Percentiles rank a stretch among this genome's conserved stretches.
phyloP scores from a whole-genome alignment of 2,113 vertebrate species.

The Brachyistius frenatus region DNA sequence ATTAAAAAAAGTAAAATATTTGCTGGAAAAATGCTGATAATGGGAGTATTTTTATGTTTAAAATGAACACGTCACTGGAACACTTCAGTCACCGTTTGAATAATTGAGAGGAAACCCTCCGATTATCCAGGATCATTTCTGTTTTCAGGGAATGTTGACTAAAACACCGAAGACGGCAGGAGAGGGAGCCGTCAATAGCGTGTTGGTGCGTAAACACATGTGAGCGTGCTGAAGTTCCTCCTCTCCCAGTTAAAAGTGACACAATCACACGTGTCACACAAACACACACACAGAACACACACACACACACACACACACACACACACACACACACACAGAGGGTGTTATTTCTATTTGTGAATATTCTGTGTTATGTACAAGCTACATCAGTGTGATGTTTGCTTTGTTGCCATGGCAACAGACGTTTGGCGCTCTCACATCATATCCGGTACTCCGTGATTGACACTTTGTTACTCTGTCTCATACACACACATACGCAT shows the following conservation, averaged over 20 bases:
- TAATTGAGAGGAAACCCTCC: conserved; percentile 54
- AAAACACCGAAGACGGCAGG: conserved; percentile 7
- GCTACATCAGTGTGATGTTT: conserved; percentile 74
- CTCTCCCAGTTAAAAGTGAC: conserved; percentile 28
- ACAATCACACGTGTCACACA: conserved; percentile 5
- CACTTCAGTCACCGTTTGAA: conserved; percentile 35
- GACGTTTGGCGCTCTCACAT: conserved; percentile 77
- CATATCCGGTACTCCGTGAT: conserved; percentile 75
- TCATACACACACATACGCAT: conserved; percentile 32
- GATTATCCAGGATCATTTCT: conserved; percentile 35
- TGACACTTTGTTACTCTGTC: conserved; percentile 68
- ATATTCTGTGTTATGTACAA: conserved; percentile 63
- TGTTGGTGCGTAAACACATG: conserved; percentile 45
- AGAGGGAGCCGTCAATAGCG: conserved; percentile 13
- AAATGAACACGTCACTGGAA: conserved; percentile 20
- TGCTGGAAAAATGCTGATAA: conserved; percentile 2
- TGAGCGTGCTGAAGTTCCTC: conserved; percentile 39
- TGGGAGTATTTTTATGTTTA: neutral
- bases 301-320: conserved; percentile 19
- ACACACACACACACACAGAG: conserved; percentile 7
- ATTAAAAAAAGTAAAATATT: conserved; percentile 2
- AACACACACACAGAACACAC: neutral
- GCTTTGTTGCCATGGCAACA: conserved; percentile 84
- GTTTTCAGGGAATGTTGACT: conserved; percentile 33
- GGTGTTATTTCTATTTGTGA: conserved; percentile 62